Evolutionary conservation across 2,888 invertebrate species (phyloP).

Genomic region (Drosophila setosimentum): DNA sequence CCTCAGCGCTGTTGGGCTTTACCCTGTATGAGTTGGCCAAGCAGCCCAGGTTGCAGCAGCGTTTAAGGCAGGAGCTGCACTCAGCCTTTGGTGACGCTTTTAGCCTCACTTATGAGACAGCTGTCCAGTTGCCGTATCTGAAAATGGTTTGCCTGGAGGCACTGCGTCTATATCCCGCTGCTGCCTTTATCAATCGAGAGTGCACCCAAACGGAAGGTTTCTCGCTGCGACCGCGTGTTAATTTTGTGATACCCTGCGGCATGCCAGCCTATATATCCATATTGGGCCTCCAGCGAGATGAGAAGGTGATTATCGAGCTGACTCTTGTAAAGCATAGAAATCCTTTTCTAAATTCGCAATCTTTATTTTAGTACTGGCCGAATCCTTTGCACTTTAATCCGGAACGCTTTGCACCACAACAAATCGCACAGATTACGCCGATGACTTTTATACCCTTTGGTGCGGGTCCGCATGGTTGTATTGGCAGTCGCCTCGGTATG

Average conservation of each 20-base stretch:
- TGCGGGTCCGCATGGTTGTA: slow-evolving; percentile 82
- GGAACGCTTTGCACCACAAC: slow-evolving; percentile 75
- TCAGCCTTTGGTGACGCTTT: slow-evolving; percentile 48
- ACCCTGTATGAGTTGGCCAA: slow-evolving; percentile 84
- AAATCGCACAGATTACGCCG: slow-evolving; percentile 59
- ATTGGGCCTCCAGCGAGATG: slow-evolving; percentile 82
- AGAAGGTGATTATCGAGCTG: slow-evolving; percentile 71
- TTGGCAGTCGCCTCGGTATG: slow-evolving; percentile 83
- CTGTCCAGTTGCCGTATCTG: slow-evolving; percentile 84
- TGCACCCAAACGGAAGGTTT: slow-evolving; percentile 71
- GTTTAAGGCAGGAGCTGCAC: slow-evolving; percentile 83
- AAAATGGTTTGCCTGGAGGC: slow-evolving; percentile 84
- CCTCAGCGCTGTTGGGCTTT: slow-evolving; percentile 84
- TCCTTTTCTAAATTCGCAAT: background rate
- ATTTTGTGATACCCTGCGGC: slow-evolving; percentile 76
- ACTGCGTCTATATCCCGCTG: slow-evolving; percentile 82
- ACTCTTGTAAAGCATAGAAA: background rate
- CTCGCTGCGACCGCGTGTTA: slow-evolving; percentile 69
- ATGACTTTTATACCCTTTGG: slow-evolving; percentile 83
- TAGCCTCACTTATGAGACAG: slow-evolving; percentile 81
- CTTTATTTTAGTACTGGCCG: slow-evolving; percentile 76
- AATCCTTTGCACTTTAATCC: slow-evolving; percentile 80
- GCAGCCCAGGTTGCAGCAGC: slow-evolving; percentile 83
- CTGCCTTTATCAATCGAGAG: slow-evolving; percentile 82
- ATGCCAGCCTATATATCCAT: slow-evolving; percentile 83